A percentile compares a stretch with the other conserved stretches of the same genome.
Evolutionary conservation across 1,140 invertebrate species (phyloP).

Genomic region (Trialeurodes vaporariorum): DNA sequence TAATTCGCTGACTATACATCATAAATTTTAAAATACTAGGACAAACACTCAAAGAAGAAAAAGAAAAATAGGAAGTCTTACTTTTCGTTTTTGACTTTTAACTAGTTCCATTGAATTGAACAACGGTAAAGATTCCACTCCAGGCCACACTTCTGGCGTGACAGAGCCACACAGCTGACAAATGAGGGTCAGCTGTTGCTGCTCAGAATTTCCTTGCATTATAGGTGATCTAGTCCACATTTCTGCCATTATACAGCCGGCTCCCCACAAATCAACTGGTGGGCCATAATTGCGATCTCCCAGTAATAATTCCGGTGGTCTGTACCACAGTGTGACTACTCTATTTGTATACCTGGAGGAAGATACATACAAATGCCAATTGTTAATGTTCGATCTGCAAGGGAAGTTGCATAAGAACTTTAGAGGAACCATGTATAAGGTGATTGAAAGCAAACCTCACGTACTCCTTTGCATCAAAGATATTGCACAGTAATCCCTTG

Average conservation of each 20-base stretch:
- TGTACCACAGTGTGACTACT: conserved; percentile 96
- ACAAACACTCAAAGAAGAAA: too few relatives aligned
- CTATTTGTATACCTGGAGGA: conserved; percentile 77
- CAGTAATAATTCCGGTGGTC: conserved; percentile 76
- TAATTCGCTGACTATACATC: too few relatives aligned
- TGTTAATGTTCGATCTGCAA: too few relatives aligned
- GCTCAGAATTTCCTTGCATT: conserved; percentile 82
- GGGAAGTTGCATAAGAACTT: too few relatives aligned
- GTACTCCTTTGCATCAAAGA: too few relatives aligned
- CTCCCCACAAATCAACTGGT: conserved; percentile 96
- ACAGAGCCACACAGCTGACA: conserved; percentile 95
- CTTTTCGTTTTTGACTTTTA: conserved; percentile 81
- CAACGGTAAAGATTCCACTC: conserved; percentile 83
- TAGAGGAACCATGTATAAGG: too few relatives aligned
- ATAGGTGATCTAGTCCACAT: conserved; percentile 89
- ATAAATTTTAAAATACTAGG: too few relatives aligned
- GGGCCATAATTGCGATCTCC: conserved; percentile 94
- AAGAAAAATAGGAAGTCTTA: too few relatives aligned
- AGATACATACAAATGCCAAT: too few relatives aligned
- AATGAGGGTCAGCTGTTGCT: conserved; percentile 90
- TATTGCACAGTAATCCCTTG: too few relatives aligned
- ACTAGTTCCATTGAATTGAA: conserved; percentile 85
- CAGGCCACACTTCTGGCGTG: conserved; percentile 86
- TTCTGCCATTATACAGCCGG: conserved; percentile 98
- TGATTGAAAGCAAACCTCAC: too few relatives aligned